Percentiles rank a stretch among this genome's conserved stretches.
Conservation (phyloP, 2,113 vertebrate species). For the Leptobrachium leishanense region DNA sequence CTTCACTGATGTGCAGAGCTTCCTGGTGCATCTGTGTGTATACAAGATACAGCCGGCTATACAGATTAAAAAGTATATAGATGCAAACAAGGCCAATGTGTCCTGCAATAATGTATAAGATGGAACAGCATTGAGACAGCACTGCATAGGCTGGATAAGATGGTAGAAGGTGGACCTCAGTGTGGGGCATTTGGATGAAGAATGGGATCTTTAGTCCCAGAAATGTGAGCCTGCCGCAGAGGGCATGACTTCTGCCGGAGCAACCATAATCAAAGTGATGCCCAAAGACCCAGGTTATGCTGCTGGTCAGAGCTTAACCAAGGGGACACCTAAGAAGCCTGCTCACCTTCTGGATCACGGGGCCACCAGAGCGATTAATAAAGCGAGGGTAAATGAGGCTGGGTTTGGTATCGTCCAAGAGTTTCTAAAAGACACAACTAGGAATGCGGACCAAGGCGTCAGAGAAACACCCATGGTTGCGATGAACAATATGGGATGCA, state of each 20-base stretch:
- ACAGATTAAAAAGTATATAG: background rate
- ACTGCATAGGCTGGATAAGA: too few species aligned
- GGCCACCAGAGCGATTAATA: too few species aligned
- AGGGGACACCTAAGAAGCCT: too few species aligned
- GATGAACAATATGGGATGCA: background rate
- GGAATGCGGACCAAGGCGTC: background rate
- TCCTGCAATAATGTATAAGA: too few species aligned
- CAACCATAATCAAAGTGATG: background rate
- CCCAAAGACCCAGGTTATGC: background rate
- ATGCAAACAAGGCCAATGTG: too few species aligned
- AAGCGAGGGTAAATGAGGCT: too few species aligned
- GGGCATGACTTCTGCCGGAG: conserved; percentile 21
- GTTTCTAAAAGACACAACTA: too few species aligned
- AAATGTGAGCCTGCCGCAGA: background rate
- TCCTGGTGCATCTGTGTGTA: background rate
- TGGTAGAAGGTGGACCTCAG: background rate
- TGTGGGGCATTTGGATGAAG: background rate
- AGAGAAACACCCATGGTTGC: background rate
- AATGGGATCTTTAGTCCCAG: background rate
- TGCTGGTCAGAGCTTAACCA: background rate
- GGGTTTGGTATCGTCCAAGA: too few species aligned
- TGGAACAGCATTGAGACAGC: too few species aligned
- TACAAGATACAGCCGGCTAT: background rate
- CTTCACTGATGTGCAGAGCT: background rate
- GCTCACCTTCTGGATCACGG: too few species aligned